These are phyloP conservation scores for Atherinosoma microstoma DNA, from an alignment of 2,797 vertebrate species.

Conservation along the genomic window DNA sequence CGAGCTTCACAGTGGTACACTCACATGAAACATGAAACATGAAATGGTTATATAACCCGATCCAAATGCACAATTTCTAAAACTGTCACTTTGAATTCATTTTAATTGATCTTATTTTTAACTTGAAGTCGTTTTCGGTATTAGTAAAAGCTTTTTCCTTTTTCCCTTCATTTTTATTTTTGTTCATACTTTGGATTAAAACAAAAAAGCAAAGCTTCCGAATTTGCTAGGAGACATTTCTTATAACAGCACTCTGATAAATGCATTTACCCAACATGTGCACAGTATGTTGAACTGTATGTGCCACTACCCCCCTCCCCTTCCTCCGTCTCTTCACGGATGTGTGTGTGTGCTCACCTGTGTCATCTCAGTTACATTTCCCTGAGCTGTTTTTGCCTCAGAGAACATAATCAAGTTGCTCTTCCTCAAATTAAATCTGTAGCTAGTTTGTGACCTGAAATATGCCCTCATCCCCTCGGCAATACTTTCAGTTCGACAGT, in stretches of 20 bases:
- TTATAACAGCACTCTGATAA: background rate
- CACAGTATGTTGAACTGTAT: background rate
- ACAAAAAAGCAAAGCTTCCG: background rate
- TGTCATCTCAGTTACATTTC: constrained; percentile 56
- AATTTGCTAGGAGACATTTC: background rate
- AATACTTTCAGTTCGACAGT: constrained; percentile 48
- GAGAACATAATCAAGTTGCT: constrained; percentile 77
- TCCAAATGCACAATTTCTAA: background rate
- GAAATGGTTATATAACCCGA: background rate
- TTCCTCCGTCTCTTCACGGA: background rate
- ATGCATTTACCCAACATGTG: background rate
- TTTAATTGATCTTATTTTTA: background rate
- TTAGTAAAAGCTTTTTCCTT: too few relatives aligned
- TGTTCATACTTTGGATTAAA: background rate
- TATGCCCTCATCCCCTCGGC: constrained; percentile 65
- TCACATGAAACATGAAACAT: background rate
- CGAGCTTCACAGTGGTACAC: background rate
- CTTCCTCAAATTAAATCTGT: constrained; percentile 74
- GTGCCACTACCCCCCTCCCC: background rate
- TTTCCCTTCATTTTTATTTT: background rate
- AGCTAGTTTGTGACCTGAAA: constrained; percentile 76
- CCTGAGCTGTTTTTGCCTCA: constrained; percentile 44
- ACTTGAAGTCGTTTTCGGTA: background rate
- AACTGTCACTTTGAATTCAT: background rate
- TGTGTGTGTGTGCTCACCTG: constrained; percentile 42